These are phyloP conservation scores for Drosophila triauraria DNA, from an alignment of 1,140 invertebrate genomes.

Conservation along the genomic window DNA sequence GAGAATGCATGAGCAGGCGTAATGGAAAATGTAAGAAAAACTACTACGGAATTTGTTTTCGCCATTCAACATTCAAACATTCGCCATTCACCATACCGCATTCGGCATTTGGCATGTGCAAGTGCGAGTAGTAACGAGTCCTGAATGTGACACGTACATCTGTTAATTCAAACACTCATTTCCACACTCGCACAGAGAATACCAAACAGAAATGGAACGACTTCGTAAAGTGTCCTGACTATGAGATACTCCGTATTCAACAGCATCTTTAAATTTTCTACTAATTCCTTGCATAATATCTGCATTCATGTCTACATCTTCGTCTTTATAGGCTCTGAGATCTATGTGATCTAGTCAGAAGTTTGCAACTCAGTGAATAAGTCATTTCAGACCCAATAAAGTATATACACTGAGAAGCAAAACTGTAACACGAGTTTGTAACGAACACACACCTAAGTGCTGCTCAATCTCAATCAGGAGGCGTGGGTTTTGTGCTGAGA, in stretches of 20 bases:
- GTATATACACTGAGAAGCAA: too few species aligned
- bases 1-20: slow-evolving; percentile 50
- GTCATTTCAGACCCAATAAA: too few species aligned
- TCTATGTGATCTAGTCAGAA: too few species aligned
- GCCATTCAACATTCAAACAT: slow-evolving; percentile 26
- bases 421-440: too few species aligned
- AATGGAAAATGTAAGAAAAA: slow-evolving; percentile 49
- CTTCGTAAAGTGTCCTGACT: neutral
- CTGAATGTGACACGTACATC: slow-evolving; percentile 44
- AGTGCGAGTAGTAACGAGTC: slow-evolving; percentile 23
- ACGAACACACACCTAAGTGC: too few species aligned
- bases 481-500: too few species aligned
- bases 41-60: slow-evolving; percentile 53
- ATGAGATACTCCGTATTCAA: slow-evolving; percentile 4
- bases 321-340: neutral
- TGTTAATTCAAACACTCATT: slow-evolving; percentile 49
- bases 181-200: slow-evolving; percentile 2
- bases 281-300: neutral
- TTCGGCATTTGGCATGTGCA: slow-evolving; percentile 43
- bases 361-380: too few species aligned
- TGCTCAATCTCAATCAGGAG: too few species aligned
- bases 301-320: neutral
- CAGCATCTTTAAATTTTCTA: slow-evolving; percentile 1
- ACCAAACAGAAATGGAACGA: neutral
- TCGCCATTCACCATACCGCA: slow-evolving; percentile 3